These are phyloP conservation scores for Chrysotoxum bicinctum DNA, from an alignment of 2,888 invertebrate species.

Conservation along the genomic window DNA sequence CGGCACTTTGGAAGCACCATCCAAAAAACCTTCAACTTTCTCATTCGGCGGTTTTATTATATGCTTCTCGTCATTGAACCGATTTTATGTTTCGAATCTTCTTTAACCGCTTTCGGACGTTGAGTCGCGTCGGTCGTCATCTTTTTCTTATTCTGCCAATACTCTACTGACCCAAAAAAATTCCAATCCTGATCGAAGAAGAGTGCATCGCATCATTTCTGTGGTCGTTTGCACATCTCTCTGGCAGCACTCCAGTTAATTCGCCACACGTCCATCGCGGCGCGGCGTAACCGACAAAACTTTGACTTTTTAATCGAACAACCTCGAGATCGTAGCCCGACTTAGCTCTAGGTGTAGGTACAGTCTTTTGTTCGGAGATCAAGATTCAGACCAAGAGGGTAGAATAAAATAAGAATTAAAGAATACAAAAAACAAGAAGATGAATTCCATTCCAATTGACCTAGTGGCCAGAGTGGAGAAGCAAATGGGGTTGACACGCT, in stretches of 20 bases:
- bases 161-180: slow-evolving; percentile 57
- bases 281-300: slow-evolving; percentile 44
- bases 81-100: slow-evolving; percentile 12
- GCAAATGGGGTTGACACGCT: slow-evolving; percentile 67
- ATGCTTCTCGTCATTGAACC: slow-evolving; percentile 8
- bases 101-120: slow-evolving; percentile 4
- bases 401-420: slow-evolving; percentile 7
- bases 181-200: slow-evolving; percentile 27
- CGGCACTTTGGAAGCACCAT: not conserved
- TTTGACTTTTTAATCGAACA: slow-evolving; percentile 59
- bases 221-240: slow-evolving; percentile 3
- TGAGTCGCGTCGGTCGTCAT: not conserved
- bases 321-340: slow-evolving; percentile 38
- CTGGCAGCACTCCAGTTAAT: slow-evolving; percentile 36
- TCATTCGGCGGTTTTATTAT: slow-evolving; percentile 36
- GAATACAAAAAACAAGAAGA: not conserved
- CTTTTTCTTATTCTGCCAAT: not conserved
- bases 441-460: slow-evolving; percentile 65
- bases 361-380: slow-evolving; percentile 43
- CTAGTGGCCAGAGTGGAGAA: slow-evolving; percentile 48
- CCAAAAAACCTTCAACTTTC: slow-evolving; percentile 44
- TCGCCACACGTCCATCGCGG: slow-evolving; percentile 39
- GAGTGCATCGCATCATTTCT: slow-evolving; percentile 22
- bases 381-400: slow-evolving; percentile 34
- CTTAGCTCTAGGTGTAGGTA: not conserved